Evolutionary conservation across 2,113 vertebrate species (phyloP).

Genomic region (Tangachromis dhanisi): DNA sequence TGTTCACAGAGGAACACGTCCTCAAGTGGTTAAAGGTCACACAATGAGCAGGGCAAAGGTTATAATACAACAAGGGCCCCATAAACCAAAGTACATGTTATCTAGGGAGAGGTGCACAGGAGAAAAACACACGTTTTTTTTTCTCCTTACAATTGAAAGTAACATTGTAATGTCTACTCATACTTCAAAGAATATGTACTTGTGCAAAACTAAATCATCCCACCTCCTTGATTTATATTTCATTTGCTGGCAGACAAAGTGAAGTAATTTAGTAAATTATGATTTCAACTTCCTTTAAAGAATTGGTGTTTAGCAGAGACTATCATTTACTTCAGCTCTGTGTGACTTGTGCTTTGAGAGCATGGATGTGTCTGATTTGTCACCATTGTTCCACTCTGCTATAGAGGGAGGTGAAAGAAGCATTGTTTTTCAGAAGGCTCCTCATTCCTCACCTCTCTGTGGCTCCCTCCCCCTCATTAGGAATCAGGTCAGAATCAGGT

Average conservation of each 20-base stretch:
- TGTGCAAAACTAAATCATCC: background rate
- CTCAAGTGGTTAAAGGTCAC: slow-evolving; percentile 33
- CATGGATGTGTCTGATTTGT: slow-evolving; percentile 4
- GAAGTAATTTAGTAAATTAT: background rate
- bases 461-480: background rate
- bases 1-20: background rate
- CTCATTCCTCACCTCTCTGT: slow-evolving; percentile 18
- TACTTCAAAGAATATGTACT: background rate
- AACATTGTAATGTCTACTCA: background rate
- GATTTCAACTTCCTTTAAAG: background rate
- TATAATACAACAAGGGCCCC: slow-evolving; percentile 57
- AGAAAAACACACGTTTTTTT: background rate
- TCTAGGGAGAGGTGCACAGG: background rate
- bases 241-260: background rate
- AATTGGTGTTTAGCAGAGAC: background rate
- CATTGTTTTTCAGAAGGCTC: slow-evolving; percentile 24
- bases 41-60: slow-evolving; percentile 66
- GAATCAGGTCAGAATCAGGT: background rate
- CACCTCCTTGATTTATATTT: background rate
- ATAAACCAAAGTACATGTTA: slow-evolving; percentile 80
- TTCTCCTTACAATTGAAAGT: background rate
- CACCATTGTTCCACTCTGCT: slow-evolving; percentile 27
- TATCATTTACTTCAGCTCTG: background rate
- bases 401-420: background rate
- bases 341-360: background rate